Evolutionary conservation across 2,113 vertebrate genomes (phyloP), one percentile per base, ranked within the genome.

Genomic region (Cephalopterus ornatus): DNA sequence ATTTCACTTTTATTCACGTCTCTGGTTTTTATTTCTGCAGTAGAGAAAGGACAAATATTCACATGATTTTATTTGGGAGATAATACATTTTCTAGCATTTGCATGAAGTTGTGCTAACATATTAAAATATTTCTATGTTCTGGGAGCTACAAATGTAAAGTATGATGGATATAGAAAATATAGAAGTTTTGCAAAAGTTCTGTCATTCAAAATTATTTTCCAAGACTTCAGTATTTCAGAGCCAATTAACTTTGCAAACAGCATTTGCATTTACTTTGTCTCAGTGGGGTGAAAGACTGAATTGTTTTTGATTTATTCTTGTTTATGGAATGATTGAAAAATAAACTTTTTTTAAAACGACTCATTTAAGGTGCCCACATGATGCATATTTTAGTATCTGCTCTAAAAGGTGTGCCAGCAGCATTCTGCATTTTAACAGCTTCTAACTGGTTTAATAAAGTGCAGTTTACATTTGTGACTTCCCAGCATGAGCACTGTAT

Each of bases 401-500:
- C 90, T 96, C 58, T 88, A 81, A 93, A 89, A 96, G 93, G 89
- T 94, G 83, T 95, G 86, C 92, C 89, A 92, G 92, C 87, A 95
- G 88, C 85, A 93, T 74, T 83, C 68, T 87, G 72, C 85, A 41
- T 97, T 94, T 93, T 91, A 97, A 92, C 80, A 80, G 73, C 87
- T 67, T 82, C 85, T 88, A 94, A 90, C 91, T 82, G 66, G 78
- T 91, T 95, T 93, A 95, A 93, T 93, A 97, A 96, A 91, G 73
- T 23, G 63, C 62, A 71, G 93, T 89, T 92, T 91, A 84, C 39
- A n/a, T 96, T 97, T 6, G 73, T 94, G 78, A 71, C 78, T 96
- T 91, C 88, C 55, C 93, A 97, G 96, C 94, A 26, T 65, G 93
- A 92, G 42, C n/a, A 21, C 84, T 70, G 74, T 49, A 72, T 91